Base-by-base conservation (phyloP, 2,888 invertebrate genomes). In the Scaptomyza caliginosa region DNA sequence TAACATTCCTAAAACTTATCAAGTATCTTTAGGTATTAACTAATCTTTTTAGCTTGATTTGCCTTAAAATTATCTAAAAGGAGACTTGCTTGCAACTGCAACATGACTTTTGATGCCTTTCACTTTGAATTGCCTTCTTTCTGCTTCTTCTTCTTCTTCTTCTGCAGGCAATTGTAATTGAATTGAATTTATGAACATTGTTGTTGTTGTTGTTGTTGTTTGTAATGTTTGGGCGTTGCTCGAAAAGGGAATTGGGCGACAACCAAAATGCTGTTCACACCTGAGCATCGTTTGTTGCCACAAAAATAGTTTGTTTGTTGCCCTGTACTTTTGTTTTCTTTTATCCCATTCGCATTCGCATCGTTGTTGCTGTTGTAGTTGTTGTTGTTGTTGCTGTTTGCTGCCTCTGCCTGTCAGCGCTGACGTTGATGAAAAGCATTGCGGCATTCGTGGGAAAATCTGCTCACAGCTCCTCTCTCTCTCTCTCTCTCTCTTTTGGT, bases 381-480 rank as follows among this genome's bases (percentile, higher is more conserved):
- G 71, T 6, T 72, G 75, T 79, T 76, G 76, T 63, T 66, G 75
- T 48, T 70, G 54, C 26, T 28, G 28, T 4, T 48, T 70, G 54
- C 26, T 28, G 28, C 11, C 28, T n/a, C 30, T 30, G 71, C 42
- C 76, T 68, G 76, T 74, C 75, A 65, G 51, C 71, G 67, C 56
- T 72, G 75, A 76, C 73, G 76, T 73, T 75, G 75, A 75, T 76
- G 76, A 76, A 76, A 76, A 76, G 75, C 71, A 67, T 62, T 71
- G 67, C 68, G 60, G 72, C 57, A 75, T 46, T 74, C 76, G 76
- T 76, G 76, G 76, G 76, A 76, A 76, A 75, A 75, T 76, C 58
- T 55, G 40, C 64, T 59, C 45, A 19, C 19, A 43, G 40, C 59
- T 32, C 48, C 30, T 30, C 59, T 42, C 11, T 11, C 21, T n/a